Percentiles rank a stretch among this genome's conserved stretches.
phyloP scores from a whole-genome alignment of 2,888 invertebrate species.

The Corbicula japonica region DNA sequence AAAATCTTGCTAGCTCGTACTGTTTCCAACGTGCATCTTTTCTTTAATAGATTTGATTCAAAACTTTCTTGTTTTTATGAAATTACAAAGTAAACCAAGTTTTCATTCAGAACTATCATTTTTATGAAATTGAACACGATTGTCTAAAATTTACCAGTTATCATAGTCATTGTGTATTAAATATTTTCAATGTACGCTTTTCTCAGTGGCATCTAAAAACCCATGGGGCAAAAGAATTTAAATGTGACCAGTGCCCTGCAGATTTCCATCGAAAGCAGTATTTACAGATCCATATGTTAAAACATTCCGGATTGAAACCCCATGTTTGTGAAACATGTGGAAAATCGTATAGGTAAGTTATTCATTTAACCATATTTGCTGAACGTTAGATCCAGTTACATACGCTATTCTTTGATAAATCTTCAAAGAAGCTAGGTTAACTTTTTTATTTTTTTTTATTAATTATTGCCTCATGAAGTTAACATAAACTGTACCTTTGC shows the following conservation, averaged over 20 bases:
- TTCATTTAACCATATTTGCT: neutral
- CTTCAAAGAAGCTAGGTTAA: too few relatives aligned
- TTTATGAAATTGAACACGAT: too few relatives aligned
- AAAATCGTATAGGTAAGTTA: constrained; percentile 51
- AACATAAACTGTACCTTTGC: neutral
- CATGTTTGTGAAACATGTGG: constrained; percentile 58
- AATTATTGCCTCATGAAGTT: neutral
- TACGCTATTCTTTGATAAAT: too few relatives aligned
- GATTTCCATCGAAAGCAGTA: constrained; percentile 49
- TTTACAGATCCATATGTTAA: constrained; percentile 43
- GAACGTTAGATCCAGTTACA: neutral
- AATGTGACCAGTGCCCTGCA: constrained; percentile 36
- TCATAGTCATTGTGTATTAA: too few relatives aligned
- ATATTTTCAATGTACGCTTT: too few relatives aligned
- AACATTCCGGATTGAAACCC: constrained; percentile 50
- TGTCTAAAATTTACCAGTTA: too few relatives aligned
- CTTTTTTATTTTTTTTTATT: neutral
- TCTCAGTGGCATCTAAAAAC: constrained; percentile 37
- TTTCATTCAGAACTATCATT: too few relatives aligned
- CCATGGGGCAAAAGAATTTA: constrained; percentile 47
- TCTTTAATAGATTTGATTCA: too few relatives aligned
- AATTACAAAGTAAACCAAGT: too few relatives aligned
- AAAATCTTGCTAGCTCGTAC: too few relatives aligned
- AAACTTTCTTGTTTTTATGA: too few relatives aligned
- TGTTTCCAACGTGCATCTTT: too few relatives aligned